phyloP scores from a whole-genome alignment of 2,113 vertebrate species.

The Salminus brasiliensis region DNA sequence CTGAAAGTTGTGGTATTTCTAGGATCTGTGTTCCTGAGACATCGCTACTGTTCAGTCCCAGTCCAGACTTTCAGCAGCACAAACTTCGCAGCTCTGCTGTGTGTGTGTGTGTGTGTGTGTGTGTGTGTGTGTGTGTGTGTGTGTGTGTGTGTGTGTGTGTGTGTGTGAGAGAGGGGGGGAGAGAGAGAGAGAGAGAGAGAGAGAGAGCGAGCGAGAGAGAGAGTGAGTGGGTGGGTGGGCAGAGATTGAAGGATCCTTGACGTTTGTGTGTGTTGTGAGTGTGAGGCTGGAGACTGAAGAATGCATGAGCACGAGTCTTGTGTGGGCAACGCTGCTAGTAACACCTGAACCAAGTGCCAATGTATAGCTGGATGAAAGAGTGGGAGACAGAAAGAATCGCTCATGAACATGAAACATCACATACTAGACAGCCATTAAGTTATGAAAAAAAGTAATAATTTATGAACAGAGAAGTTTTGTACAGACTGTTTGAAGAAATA shows the following conservation, averaged over 20 bases:
- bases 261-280: too few relatives aligned
- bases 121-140: neutral
- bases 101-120: neutral
- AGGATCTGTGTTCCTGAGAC: conserved; percentile 85
- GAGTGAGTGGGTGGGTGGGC: neutral
- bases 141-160: conserved; percentile 14
- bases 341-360: conserved; percentile 95
- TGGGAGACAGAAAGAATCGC: conserved; percentile 79
- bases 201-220: neutral
- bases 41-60: conserved; percentile 81
- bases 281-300: conserved; percentile 69
- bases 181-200: neutral
- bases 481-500: conserved; percentile 89
- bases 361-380: conserved; percentile 87
- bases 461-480: conserved; percentile 99
- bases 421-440: conserved; percentile 99
- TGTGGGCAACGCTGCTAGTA: conserved; percentile 88
- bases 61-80: conserved; percentile 81
- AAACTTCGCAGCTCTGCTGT: conserved; percentile 67
- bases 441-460: conserved; percentile 95
- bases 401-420: conserved; percentile 90
- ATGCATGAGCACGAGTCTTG: conserved; percentile 73
- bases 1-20: conserved; percentile 83
- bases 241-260: neutral
- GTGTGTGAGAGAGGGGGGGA: neutral